Evolutionary conservation across 2,888 invertebrate species (phyloP).

Genomic region (Archaeoteleia sp.): DNA sequence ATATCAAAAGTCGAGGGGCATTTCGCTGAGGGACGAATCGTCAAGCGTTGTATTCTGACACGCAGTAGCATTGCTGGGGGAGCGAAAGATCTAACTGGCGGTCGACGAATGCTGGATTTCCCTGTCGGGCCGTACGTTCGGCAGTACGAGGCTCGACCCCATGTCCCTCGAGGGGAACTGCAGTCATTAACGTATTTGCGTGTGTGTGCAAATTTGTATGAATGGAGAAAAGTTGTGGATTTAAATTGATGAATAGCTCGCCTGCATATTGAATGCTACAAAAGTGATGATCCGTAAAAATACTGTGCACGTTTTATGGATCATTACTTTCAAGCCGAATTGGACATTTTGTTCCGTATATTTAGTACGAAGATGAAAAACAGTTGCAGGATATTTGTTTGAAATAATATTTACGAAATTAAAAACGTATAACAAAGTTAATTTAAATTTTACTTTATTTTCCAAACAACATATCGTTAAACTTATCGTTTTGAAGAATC

Average conservation of each 20-base stretch:
- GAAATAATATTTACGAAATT: no score
- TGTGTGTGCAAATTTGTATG: conserved; percentile 62
- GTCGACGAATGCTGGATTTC: conserved; percentile 65
- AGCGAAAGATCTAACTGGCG: conserved; percentile 29
- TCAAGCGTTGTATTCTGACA: conserved; percentile 28
- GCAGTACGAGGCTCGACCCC: conserved; percentile 53
- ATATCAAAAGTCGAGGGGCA: conserved; percentile 35
- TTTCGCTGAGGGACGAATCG: conserved; percentile 13
- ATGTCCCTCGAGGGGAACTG: conserved; percentile 63
- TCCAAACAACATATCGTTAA: no score
- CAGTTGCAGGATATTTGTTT: no score
- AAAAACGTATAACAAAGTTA: no score
- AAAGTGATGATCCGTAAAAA: conserved; percentile 12
- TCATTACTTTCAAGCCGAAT: conserved; percentile 23
- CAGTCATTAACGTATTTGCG: conserved; percentile 68
- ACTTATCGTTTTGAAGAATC: no score
- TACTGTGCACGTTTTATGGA: background rate
- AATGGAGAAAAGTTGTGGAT: conserved; percentile 63
- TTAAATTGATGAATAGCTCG: conserved; percentile 70
- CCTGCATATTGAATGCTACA: conserved; percentile 66
- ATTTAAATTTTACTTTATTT: no score
- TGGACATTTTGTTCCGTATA: no score
- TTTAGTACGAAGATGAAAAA: no score
- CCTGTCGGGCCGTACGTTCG: conserved; percentile 71
- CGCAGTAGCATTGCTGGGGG: conserved; percentile 5